phyloP scores from a whole-genome alignment of 2,888 invertebrate species.

The Drosophila atroscutellata region DNA sequence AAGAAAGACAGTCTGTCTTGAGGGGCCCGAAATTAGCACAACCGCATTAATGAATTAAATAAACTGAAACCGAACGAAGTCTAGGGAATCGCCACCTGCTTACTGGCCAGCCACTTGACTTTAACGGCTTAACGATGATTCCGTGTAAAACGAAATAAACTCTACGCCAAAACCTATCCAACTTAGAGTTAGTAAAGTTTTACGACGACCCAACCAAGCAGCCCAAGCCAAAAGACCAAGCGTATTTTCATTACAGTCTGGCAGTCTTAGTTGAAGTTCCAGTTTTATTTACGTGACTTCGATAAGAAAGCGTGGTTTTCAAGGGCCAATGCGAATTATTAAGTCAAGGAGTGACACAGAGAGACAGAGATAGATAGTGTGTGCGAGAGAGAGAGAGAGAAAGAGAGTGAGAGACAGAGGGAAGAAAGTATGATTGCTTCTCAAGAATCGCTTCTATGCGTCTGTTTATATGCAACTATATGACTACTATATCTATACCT shows the following conservation, averaged over 20 bases:
- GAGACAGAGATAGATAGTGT: background rate
- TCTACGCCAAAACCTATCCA: conserved; percentile 30
- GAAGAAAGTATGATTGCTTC: background rate
- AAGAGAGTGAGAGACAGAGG: background rate
- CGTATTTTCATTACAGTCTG: conserved; percentile 50
- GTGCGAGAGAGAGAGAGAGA: background rate
- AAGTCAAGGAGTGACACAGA: background rate
- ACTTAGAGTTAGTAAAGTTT: conserved; percentile 44
- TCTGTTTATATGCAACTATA: too few relatives aligned
- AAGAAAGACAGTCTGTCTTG: conserved; percentile 60
- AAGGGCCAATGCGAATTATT: conserved; percentile 6
- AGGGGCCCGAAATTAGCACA: conserved; percentile 64
- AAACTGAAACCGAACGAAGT: conserved; percentile 65
- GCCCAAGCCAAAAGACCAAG: conserved; percentile 21
- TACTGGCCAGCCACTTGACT: conserved; percentile 41
- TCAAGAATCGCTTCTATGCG: background rate
- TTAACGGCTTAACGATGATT: conserved; percentile 39
- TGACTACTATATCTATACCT: too few relatives aligned
- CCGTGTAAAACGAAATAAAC: conserved; percentile 15
- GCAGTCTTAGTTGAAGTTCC: conserved; percentile 36
- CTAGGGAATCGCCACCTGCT: conserved; percentile 66
- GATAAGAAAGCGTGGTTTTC: conserved; percentile 22
- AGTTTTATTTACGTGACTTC: conserved; percentile 58
- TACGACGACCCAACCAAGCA: conserved; percentile 41
- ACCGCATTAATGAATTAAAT: conserved; percentile 81